Conservation (phyloP, 2,888 invertebrate genomes). For the Euzophera pinguis region DNA sequence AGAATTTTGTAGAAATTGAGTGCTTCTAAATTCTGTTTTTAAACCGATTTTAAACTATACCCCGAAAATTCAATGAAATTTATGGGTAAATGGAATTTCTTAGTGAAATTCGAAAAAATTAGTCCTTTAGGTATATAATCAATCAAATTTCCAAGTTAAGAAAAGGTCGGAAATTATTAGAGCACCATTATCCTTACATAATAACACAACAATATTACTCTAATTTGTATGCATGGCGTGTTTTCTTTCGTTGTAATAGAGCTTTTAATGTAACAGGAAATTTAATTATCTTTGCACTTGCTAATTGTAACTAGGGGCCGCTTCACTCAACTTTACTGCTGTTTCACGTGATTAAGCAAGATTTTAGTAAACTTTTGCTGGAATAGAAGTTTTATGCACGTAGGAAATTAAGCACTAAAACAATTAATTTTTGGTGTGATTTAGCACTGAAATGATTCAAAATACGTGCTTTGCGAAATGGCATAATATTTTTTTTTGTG, state of each 20-base stretch:
- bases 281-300: slow-evolving; percentile 26
- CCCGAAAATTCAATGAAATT: too few species aligned
- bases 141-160: neutral
- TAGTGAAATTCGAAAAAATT: too few species aligned
- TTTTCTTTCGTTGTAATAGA: slow-evolving; percentile 13
- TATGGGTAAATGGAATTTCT: too few species aligned
- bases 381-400: neutral
- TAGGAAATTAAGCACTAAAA: neutral
- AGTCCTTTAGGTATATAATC: too few species aligned
- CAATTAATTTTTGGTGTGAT: neutral
- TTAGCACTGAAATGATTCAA: too few species aligned
- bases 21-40: too few species aligned
- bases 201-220: neutral
- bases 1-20: too few species aligned
- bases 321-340: slow-evolving; percentile 29
- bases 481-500: too few species aligned
- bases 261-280: slow-evolving; percentile 22
- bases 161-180: neutral
- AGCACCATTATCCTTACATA: neutral
- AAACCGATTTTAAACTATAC: too few species aligned
- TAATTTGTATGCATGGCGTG: slow-evolving; percentile 1
- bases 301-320: slow-evolving; percentile 23
- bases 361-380: neutral
- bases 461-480: too few species aligned
- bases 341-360: slow-evolving; percentile 19